phyloP scores from a whole-genome alignment of 2,113 vertebrate genomes.

The Peromyscus leucopus region DNA sequence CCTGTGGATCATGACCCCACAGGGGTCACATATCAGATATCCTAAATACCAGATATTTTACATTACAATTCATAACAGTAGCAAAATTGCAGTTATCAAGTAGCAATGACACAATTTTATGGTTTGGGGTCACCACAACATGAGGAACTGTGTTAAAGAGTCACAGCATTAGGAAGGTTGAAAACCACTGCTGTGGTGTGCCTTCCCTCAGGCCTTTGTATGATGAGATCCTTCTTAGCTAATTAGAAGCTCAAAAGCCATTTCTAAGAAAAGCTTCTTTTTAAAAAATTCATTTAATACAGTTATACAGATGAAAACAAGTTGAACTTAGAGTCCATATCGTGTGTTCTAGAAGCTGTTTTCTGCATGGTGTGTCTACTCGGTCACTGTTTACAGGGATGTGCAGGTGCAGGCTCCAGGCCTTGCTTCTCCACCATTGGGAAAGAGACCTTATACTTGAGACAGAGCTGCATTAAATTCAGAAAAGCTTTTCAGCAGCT shows the following conservation, averaged over 20 bases:
- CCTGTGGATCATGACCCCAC: not conserved
- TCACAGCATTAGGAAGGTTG: not conserved
- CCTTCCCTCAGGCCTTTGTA: not conserved
- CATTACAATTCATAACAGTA: not conserved
- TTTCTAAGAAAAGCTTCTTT: constrained; percentile 10
- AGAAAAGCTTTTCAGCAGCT: not conserved
- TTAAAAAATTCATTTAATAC: not conserved
- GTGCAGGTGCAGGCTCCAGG: constrained; percentile 87
- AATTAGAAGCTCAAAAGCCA: constrained; percentile 27
- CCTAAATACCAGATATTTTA: not conserved
- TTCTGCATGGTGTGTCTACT: constrained; percentile 92
- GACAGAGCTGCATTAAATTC: constrained; percentile 62
- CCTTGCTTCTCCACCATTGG: constrained; percentile 86
- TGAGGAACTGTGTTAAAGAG: not conserved
- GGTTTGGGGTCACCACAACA: not conserved
- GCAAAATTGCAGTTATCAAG: not conserved
- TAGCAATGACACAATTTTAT: not conserved
- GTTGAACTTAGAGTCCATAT: not conserved
- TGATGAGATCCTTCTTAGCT: constrained; percentile 5
- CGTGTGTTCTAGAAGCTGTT: constrained; percentile 68
- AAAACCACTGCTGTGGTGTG: not conserved
- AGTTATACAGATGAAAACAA: not conserved
- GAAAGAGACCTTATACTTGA: constrained; percentile 84
- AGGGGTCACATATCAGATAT: not conserved
- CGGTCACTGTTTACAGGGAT: constrained; percentile 89